Conservation (phyloP, 2,113 vertebrate species). For the Gymnarchus niloticus region DNA sequence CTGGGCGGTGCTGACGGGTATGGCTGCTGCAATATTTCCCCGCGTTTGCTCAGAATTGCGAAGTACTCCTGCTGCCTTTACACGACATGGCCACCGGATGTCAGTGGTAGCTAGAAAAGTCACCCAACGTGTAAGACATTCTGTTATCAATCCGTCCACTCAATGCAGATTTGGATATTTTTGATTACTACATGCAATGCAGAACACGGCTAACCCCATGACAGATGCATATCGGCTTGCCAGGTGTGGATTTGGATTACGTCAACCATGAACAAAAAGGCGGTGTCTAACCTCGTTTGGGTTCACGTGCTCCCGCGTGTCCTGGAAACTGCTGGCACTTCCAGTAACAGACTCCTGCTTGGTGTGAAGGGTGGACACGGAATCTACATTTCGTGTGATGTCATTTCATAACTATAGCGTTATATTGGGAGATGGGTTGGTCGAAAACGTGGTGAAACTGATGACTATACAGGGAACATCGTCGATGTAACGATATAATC, state of each 20-base stretch:
- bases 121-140: background rate
- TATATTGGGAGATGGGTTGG: background rate
- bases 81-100: slow-evolving; percentile 3
- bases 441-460: too few species aligned
- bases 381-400: background rate
- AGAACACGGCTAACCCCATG: background rate
- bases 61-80: background rate
- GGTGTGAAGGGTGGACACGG: background rate
- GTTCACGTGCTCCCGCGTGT: background rate
- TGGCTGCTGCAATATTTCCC: background rate
- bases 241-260: background rate
- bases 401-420: background rate
- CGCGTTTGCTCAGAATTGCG: background rate
- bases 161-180: background rate
- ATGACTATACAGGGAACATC: too few species aligned
- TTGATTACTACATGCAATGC: background rate
- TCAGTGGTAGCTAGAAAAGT: slow-evolving; percentile 13
- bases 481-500: too few species aligned
- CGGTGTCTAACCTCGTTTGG: too few species aligned
- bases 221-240: background rate
- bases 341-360: background rate
- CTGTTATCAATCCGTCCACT: background rate
- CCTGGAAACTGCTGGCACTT: background rate
- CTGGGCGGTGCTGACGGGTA: background rate
- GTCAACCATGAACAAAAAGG: too few species aligned